These are phyloP conservation scores for Arnoldichthys spilopterus DNA, from an alignment of 2,797 vertebrate species.

Conservation along the genomic window DNA sequence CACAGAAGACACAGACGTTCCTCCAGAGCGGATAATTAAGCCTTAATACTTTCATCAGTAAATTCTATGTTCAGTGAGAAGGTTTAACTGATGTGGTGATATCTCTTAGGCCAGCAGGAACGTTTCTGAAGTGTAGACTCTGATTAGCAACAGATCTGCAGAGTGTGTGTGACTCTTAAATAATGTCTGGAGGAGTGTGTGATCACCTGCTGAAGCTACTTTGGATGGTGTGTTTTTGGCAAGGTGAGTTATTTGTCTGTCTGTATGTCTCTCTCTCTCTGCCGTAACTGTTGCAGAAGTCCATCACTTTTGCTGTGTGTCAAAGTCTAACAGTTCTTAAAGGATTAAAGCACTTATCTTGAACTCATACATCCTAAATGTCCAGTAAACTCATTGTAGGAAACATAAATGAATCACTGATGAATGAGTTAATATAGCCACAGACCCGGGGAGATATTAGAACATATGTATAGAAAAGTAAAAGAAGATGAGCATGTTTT, in stretches of 20 bases:
- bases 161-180: background rate
- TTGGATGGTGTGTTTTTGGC: slow-evolving; percentile 72
- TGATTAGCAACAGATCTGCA: slow-evolving; percentile 33
- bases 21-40: slow-evolving; percentile 29
- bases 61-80: slow-evolving; percentile 10
- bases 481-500: too few relatives aligned
- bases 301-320: too few relatives aligned
- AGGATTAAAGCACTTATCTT: too few relatives aligned
- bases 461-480: too few relatives aligned
- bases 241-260: slow-evolving; percentile 70
- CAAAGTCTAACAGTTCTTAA: too few relatives aligned
- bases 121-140: slow-evolving; percentile 36
- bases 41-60: slow-evolving; percentile 5
- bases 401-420: too few relatives aligned
- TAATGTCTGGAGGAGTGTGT: slow-evolving; percentile 69
- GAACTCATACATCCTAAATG: too few relatives aligned
- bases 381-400: too few relatives aligned
- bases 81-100: slow-evolving; percentile 60
- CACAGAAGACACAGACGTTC: background rate
- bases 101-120: background rate
- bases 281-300: too few relatives aligned
- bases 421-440: too few relatives aligned
- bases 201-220: slow-evolving; percentile 73
- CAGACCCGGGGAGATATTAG: too few relatives aligned
- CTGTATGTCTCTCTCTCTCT: slow-evolving; percentile 5